Evolutionary conservation across 1,140 invertebrate species (phyloP).

Genomic region (Drosophila sucinea): DNA sequence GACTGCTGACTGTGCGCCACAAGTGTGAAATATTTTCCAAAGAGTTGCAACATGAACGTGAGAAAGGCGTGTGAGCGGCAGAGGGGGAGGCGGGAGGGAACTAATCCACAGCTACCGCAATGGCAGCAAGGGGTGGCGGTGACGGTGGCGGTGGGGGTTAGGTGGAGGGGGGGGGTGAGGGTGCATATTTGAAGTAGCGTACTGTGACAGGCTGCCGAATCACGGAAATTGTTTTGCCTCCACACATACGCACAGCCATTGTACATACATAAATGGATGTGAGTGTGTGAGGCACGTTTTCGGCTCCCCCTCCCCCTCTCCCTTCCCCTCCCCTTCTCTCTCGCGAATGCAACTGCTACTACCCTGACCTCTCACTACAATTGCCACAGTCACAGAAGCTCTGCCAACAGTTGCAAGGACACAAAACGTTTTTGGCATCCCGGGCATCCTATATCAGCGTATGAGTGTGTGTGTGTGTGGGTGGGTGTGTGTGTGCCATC

Average conservation of each 20-base stretch:
- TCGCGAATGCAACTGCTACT: not conserved
- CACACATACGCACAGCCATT: not conserved
- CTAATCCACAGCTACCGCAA: constrained; percentile 37
- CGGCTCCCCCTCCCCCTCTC: not conserved
- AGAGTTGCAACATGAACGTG: constrained; percentile 36
- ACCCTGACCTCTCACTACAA: constrained; percentile 35
- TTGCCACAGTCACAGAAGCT: constrained; percentile 34
- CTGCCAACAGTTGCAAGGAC: constrained; percentile 45
- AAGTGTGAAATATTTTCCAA: constrained; percentile 56
- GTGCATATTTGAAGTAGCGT: constrained; percentile 26
- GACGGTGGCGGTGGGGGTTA: not conserved
- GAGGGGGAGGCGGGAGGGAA: constrained; percentile 12
- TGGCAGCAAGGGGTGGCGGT: constrained; percentile 12
- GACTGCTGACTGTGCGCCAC: constrained; percentile 43
- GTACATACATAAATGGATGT: constrained; percentile 21
- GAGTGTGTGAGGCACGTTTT: constrained; percentile 40
- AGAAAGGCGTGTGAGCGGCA: not conserved
- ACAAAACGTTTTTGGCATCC: constrained; percentile 26
- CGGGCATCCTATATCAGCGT: constrained; percentile 20
- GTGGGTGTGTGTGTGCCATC: constrained; percentile 1
- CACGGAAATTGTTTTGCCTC: constrained; percentile 57
- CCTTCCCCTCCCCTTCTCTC: not conserved
- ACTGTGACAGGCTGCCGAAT: constrained; percentile 53
- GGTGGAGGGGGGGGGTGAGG: not conserved
- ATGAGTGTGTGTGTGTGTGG: not conserved